Evolutionary conservation across 2,113 vertebrate genomes (phyloP).

Genomic region (Eurystomus gularis): DNA sequence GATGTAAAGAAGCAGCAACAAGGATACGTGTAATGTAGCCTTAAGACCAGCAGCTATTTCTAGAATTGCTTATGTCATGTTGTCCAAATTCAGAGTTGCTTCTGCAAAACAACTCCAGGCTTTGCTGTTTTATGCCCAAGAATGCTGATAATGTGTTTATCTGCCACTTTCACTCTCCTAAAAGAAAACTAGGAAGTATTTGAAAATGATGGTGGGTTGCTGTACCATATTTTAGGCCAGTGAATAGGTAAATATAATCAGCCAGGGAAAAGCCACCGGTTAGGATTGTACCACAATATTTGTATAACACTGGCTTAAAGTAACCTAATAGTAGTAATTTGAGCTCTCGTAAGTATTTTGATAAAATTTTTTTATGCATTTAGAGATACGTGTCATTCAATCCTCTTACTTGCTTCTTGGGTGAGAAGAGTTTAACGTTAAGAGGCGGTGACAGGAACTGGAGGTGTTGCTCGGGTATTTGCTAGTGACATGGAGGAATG

Average conservation of each 20-base stretch:
- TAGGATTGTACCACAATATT: not conserved
- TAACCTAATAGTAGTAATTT: not conserved
- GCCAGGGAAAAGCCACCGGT: not conserved
- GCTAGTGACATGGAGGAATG: not conserved
- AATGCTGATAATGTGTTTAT: slow-evolving; percentile 53
- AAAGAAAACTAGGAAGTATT: not conserved
- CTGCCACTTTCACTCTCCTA: slow-evolving; percentile 1
- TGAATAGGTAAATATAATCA: not conserved
- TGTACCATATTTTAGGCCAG: not conserved
- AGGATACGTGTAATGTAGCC: not conserved
- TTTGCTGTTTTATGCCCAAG: slow-evolving; percentile 25
- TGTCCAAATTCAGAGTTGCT: not conserved
- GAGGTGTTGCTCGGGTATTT: not conserved
- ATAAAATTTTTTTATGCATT: not conserved
- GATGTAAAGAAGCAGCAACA: not conserved
- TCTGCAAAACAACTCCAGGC: slow-evolving; percentile 52
- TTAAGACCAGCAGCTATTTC: slow-evolving; percentile 55
- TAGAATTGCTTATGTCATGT: slow-evolving; percentile 39
- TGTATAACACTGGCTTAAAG: not conserved
- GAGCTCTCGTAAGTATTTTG: not conserved
- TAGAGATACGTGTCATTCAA: not conserved
- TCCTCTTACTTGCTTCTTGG: not conserved
- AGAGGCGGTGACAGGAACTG: not conserved
- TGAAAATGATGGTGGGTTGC: not conserved
- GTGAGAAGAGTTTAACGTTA: not conserved